Conservation (phyloP, 2,888 invertebrate genomes). For the Galerucella nymphaeae region DNA sequence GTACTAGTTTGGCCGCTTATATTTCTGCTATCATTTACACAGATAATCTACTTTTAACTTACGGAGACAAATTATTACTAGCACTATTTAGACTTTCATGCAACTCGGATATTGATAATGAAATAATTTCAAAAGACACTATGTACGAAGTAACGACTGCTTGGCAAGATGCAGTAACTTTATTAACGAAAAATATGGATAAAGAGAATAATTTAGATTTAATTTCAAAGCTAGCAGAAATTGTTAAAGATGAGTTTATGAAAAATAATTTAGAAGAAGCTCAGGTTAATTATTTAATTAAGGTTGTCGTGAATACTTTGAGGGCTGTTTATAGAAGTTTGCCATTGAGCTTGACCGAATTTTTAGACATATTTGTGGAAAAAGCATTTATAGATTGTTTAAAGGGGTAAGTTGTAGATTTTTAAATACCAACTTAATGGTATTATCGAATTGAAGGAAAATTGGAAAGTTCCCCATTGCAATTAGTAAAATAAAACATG, state of each 20-base stretch:
- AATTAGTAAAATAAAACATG: too few species aligned
- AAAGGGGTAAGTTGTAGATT: constrained; percentile 3
- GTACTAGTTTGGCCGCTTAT: constrained; percentile 68
- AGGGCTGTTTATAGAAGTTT: constrained; percentile 52
- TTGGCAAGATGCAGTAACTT: constrained; percentile 69
- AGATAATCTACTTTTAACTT: constrained; percentile 61
- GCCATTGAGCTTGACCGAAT: constrained; percentile 49
- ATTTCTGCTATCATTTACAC: constrained; percentile 67
- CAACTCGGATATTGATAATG: constrained; percentile 59
- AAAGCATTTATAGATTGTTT: constrained; percentile 45
- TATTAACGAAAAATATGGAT: constrained; percentile 46
- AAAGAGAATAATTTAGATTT: constrained; percentile 43
- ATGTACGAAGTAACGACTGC: constrained; percentile 70
- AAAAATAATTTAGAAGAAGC: constrained; percentile 31
- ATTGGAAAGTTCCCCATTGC: too few species aligned
- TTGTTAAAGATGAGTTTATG: constrained; percentile 48
- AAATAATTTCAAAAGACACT: constrained; percentile 65
- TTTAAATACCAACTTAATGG: too few species aligned
- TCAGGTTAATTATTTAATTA: constrained; percentile 46
- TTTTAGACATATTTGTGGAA: constrained; percentile 52
- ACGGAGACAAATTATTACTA: constrained; percentile 64
- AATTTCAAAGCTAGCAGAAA: constrained; percentile 45
- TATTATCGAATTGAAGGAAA: too few species aligned
- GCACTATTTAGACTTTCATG: constrained; percentile 66
- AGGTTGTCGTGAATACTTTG: constrained; percentile 53